Evolutionary conservation across 2,888 invertebrate species (phyloP).

Genomic region (Habroteleia sp.): DNA sequence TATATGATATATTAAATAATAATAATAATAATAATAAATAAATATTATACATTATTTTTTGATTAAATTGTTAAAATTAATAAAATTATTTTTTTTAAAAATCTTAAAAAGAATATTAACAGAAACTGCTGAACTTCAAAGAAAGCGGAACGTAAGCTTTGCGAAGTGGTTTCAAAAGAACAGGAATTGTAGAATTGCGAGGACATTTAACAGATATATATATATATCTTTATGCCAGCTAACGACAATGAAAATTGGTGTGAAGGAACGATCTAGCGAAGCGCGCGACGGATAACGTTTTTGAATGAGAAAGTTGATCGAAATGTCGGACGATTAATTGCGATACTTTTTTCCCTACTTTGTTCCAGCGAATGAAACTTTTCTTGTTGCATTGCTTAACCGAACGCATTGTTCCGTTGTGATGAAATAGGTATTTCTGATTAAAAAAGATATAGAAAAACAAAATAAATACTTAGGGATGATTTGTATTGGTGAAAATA

Average conservation of each 20-base stretch:
- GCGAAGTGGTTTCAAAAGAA: conserved; percentile 12
- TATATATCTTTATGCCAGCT: conserved; percentile 5
- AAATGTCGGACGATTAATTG: conserved; percentile 39
- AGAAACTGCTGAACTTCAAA: conserved; percentile 1
- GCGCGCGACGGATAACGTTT: conserved; percentile 10
- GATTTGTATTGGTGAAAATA: too few species aligned
- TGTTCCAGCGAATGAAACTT: conserved; percentile 23
- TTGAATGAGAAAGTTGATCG: conserved; percentile 29
- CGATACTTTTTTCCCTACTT: conserved; percentile 18
- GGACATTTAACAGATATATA: conserved; percentile 20
- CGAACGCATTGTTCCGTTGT: not conserved
- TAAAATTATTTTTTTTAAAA: too few species aligned
- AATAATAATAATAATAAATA: too few species aligned
- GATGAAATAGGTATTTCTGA: too few species aligned
- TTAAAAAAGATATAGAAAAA: too few species aligned
- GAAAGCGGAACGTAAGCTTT: conserved; percentile 11
- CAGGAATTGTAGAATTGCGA: conserved; percentile 13
- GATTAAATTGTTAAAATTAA: too few species aligned
- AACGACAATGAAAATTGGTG: conserved; percentile 28
- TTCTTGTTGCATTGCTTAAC: conserved; percentile 2
- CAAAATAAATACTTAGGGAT: too few species aligned
- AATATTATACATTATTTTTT: too few species aligned
- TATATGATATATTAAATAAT: too few species aligned
- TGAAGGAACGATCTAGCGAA: conserved; percentile 20
- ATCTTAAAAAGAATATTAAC: too few species aligned